These are phyloP conservation scores for Parnassius apollo DNA, from an alignment of 2,888 invertebrate species.

Conservation along the genomic window DNA sequence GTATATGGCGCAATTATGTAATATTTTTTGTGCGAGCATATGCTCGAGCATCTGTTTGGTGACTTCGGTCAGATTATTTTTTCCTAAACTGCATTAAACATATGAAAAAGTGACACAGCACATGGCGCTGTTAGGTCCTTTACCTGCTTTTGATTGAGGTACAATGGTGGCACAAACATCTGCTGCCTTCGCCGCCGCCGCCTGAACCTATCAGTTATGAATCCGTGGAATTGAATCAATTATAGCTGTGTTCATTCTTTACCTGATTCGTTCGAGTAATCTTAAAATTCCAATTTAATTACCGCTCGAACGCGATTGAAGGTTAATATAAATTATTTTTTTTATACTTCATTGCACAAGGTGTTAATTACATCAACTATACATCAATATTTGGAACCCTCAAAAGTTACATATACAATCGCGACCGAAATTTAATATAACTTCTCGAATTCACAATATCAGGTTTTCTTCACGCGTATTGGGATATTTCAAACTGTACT, in stretches of 20 bases:
- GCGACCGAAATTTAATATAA: slow-evolving; percentile 25
- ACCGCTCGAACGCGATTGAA: slow-evolving; percentile 32
- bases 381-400: slow-evolving; percentile 29
- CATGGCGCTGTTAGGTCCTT: slow-evolving; percentile 69
- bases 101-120: slow-evolving; percentile 78
- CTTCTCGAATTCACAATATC: slow-evolving; percentile 23
- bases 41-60: slow-evolving; percentile 74
- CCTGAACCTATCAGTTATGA: slow-evolving; percentile 40
- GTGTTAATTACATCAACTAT: slow-evolving; percentile 35
- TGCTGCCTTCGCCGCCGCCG: slow-evolving; percentile 66
- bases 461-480: slow-evolving; percentile 17
- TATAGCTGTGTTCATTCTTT: slow-evolving; percentile 11
- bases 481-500: slow-evolving; percentile 25
- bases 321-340: slow-evolving; percentile 34
- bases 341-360: slow-evolving; percentile 34
- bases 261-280: slow-evolving; percentile 9
- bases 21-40: slow-evolving; percentile 63
- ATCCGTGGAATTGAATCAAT: slow-evolving; percentile 30
- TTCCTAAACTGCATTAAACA: slow-evolving; percentile 71
- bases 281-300: slow-evolving; percentile 27
- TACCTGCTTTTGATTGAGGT: slow-evolving; percentile 76
- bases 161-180: slow-evolving; percentile 73
- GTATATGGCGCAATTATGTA: slow-evolving; percentile 31
- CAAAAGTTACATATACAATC: slow-evolving; percentile 25
- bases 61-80: slow-evolving; percentile 75